Conservation (phyloP, 2,888 invertebrate species). For the Eilema griseolum region DNA sequence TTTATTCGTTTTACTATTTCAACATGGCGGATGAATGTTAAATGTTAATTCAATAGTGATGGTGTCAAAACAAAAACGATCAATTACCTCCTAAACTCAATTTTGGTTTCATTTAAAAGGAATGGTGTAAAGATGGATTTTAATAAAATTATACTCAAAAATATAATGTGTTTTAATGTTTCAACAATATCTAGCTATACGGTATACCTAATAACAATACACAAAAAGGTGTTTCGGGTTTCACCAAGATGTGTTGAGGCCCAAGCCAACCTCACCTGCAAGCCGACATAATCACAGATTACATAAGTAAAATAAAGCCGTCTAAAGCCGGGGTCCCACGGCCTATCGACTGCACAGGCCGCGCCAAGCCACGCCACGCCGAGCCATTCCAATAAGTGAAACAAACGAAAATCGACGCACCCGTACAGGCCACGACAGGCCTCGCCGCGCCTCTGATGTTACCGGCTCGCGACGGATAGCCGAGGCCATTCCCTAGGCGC, state of each 20-base stretch:
- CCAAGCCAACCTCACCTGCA: background rate
- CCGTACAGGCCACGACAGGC: too few species aligned
- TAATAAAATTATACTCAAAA: constrained; percentile 74
- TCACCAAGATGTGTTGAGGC: background rate
- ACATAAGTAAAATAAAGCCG: too few species aligned
- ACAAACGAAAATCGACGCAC: too few species aligned
- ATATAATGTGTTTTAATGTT: constrained; percentile 45
- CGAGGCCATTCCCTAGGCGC: too few species aligned
- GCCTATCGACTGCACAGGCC: too few species aligned
- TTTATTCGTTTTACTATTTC: constrained; percentile 13
- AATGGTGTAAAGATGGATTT: constrained; percentile 65
- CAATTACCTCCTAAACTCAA: constrained; percentile 39
- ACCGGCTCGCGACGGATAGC: too few species aligned
- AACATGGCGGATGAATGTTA: constrained; percentile 28
- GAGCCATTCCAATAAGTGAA: too few species aligned
- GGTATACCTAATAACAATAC: background rate
- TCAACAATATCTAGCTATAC: background rate
- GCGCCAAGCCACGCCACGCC: too few species aligned
- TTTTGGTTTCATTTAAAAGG: constrained; percentile 50
- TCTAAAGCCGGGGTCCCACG: too few species aligned
- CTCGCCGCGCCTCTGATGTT: too few species aligned
- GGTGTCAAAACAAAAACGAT: constrained; percentile 33
- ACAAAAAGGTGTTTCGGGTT: background rate
- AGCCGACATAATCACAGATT: too few species aligned
- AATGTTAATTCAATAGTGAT: constrained; percentile 15